phyloP scores from a whole-genome alignment of 2,888 invertebrate genomes.

The Phalera bucephala region DNA sequence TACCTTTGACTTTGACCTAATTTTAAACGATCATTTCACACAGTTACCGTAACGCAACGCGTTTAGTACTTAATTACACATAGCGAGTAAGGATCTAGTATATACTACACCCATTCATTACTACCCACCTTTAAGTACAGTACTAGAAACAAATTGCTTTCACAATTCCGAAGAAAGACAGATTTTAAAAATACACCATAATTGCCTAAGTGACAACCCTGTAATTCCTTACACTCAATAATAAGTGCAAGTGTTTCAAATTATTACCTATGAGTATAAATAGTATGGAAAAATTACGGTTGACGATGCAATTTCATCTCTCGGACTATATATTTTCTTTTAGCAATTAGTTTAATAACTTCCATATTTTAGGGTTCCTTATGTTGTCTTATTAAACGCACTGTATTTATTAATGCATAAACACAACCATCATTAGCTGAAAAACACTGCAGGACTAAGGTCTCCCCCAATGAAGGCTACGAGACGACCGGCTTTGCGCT shows the following conservation, averaged over 20 bases:
- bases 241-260: constrained; percentile 34
- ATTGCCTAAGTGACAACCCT: not conserved
- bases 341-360: constrained; percentile 27
- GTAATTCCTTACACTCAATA: constrained; percentile 11
- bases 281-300: constrained; percentile 26
- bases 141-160: constrained; percentile 6
- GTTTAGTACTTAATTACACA: no score
- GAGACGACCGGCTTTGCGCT: no score
- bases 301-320: constrained; percentile 18
- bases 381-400: constrained; percentile 1
- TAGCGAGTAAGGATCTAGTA: no score
- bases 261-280: constrained; percentile 36
- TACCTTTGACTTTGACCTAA: no score
- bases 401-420: no score
- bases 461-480: no score
- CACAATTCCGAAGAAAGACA: constrained; percentile 7
- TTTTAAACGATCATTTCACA: no score
- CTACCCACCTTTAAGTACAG: no score
- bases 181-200: constrained; percentile 25
- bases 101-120: no score
- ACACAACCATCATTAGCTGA: no score
- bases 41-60: no score
- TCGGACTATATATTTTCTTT: constrained; percentile 23
- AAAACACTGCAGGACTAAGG: no score
- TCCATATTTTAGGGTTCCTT: constrained; percentile 27